These are phyloP conservation scores for Tryphoninae sp. DNA, from an alignment of 2,888 invertebrate genomes.

Conservation along the genomic window DNA sequence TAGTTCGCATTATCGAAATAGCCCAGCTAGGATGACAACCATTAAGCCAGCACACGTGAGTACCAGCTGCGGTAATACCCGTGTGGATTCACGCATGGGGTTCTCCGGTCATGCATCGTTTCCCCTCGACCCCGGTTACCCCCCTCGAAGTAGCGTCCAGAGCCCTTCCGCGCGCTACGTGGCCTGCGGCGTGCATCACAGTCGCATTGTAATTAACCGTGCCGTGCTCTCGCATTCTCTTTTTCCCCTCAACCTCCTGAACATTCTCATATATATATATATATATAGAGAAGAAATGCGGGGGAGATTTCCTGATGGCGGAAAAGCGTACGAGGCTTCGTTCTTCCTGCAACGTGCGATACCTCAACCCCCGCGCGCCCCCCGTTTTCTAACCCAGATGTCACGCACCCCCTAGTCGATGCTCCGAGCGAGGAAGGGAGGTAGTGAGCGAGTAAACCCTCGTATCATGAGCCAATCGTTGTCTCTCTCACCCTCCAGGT, in stretches of 20 bases:
- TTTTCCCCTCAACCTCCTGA: background rate
- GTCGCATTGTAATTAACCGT: slow-evolving; percentile 69
- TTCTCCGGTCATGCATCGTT: slow-evolving; percentile 9
- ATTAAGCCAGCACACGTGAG: slow-evolving; percentile 66
- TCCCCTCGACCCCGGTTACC: slow-evolving; percentile 17
- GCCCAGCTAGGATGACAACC: slow-evolving; percentile 73
- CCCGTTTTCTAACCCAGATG: slow-evolving; percentile 64
- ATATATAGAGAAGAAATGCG: slow-evolving; percentile 22
- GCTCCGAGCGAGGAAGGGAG: slow-evolving; percentile 1
- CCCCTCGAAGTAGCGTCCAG: slow-evolving; percentile 22
- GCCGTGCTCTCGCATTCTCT: slow-evolving; percentile 54
- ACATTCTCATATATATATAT: background rate
- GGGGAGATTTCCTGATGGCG: slow-evolving; percentile 51
- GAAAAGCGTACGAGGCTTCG: slow-evolving; percentile 61
- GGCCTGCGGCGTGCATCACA: slow-evolving; percentile 64
- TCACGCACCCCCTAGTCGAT: slow-evolving; percentile 60
- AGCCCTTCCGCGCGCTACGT: slow-evolving; percentile 17
- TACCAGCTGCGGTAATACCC: slow-evolving; percentile 70
- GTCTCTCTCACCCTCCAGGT: slow-evolving; percentile 72
- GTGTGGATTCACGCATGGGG: slow-evolving; percentile 38
- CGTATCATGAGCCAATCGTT: slow-evolving; percentile 64
- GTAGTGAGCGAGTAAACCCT: slow-evolving; percentile 62
- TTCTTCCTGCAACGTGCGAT: slow-evolving; percentile 64
- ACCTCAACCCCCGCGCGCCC: slow-evolving; percentile 54
- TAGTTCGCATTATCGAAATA: slow-evolving; percentile 74